A percentile compares a stretch with the other conserved stretches of the same genome.
Conservation (phyloP, 2,113 vertebrate genomes). For the Chaenocephalus aceratus region DNA sequence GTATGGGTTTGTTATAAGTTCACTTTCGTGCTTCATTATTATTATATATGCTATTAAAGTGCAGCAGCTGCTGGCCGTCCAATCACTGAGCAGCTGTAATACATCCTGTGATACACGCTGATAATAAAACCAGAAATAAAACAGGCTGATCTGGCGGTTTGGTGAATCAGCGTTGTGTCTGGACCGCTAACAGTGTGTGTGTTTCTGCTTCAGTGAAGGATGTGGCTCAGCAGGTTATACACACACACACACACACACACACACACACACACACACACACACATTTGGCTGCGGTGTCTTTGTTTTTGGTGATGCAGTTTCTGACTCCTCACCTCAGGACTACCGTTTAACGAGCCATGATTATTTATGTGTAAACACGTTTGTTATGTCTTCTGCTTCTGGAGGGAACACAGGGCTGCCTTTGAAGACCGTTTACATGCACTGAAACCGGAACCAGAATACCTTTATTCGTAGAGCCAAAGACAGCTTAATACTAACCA, state of each 20-base stretch:
- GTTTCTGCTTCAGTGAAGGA: background rate
- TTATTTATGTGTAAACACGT: background rate
- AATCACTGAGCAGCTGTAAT: too few species aligned
- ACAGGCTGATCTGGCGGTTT: background rate
- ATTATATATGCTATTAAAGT: too few species aligned
- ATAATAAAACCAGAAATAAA: too few species aligned
- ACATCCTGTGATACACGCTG: too few species aligned
- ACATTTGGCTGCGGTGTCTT: background rate
- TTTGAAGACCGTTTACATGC: too few species aligned
- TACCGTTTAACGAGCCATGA: background rate
- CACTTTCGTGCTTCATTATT: too few species aligned
- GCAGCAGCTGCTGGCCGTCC: too few species aligned
- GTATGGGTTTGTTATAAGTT: background rate
- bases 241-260: background rate
- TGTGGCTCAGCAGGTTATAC: conserved; percentile 15
- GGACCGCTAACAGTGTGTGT: background rate
- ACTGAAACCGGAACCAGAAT: too few species aligned
- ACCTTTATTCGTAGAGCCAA: too few species aligned
- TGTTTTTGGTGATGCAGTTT: conserved; percentile 2
- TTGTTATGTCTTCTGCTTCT: background rate
- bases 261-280: background rate
- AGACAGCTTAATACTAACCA: too few species aligned
- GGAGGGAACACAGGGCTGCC: too few species aligned
- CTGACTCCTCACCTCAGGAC: background rate
- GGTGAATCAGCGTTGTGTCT: conserved; percentile 11